Conservation (phyloP, 1,140 invertebrate genomes). For the Panonychus citri region DNA sequence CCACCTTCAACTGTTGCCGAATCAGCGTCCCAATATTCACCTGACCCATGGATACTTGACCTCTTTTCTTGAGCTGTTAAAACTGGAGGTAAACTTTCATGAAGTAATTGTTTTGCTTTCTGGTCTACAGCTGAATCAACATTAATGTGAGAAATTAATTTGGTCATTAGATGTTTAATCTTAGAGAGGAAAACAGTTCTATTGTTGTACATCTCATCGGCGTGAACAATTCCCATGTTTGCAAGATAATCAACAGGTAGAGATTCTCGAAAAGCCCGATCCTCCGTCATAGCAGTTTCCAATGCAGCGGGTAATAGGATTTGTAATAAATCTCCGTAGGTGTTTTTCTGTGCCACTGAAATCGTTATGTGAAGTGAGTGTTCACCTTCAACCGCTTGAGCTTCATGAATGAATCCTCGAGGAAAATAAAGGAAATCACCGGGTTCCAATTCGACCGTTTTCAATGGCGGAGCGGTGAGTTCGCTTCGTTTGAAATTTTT, state of each 20-base stretch:
- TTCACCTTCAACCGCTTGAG: conserved; percentile 35
- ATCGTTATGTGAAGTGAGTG: conserved; percentile 83
- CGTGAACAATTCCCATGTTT: conserved; percentile 42
- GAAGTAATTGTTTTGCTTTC: conserved; percentile 53
- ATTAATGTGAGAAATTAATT: conserved; percentile 37
- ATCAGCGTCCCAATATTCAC: conserved; percentile 32
- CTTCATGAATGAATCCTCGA: conserved; percentile 68
- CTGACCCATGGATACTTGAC: conserved; percentile 40
- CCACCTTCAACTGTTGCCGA: conserved; percentile 32
- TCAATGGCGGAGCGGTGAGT: conserved; percentile 44
- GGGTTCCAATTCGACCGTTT: conserved; percentile 52
- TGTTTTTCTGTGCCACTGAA: conserved; percentile 70
- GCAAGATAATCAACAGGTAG: conserved; percentile 52
- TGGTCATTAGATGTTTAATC: conserved; percentile 35
- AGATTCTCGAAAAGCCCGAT: conserved; percentile 47
- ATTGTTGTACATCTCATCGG: conserved; percentile 23
- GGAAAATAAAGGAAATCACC: conserved; percentile 80
- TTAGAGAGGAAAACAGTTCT: conserved; percentile 32
- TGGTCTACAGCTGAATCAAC: conserved; percentile 62
- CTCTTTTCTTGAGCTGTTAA: conserved; percentile 35
- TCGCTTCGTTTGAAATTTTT: conserved; percentile 53
- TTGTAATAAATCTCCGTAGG: conserved; percentile 66
- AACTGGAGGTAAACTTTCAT: conserved; percentile 63
- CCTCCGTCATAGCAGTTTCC: conserved; percentile 38
- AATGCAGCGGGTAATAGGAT: conserved; percentile 49